Evolutionary conservation across 1,140 invertebrate genomes (phyloP).

Genomic region (Drosophila tristis): DNA sequence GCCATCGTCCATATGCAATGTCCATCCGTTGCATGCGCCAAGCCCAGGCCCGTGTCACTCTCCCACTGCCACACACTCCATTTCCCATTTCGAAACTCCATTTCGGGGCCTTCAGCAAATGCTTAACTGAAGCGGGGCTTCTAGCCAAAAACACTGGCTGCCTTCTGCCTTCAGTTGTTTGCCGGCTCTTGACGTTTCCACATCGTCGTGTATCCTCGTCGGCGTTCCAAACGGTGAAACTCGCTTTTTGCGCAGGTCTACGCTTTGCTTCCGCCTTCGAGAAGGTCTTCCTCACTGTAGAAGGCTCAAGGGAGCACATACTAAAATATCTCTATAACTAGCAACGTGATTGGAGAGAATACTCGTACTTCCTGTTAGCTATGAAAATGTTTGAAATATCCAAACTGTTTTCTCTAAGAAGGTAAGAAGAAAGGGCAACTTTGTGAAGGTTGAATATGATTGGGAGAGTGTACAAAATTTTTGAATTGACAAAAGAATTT

Average conservation of each 20-base stretch:
- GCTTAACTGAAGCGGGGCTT: conserved; percentile 7
- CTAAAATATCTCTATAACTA: conserved; percentile 24
- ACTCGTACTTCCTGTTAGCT: conserved; percentile 9
- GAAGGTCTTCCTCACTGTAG: not conserved
- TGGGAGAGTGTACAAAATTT: too few species aligned
- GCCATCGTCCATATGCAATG: conserved; percentile 67
- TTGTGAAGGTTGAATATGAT: too few species aligned
- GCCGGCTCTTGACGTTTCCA: conserved; percentile 67
- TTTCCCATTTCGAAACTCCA: conserved; percentile 26
- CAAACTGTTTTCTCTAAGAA: conserved; percentile 75
- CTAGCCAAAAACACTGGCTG: conserved; percentile 20
- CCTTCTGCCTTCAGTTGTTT: conserved; percentile 54
- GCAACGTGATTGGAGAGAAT: conserved; percentile 10
- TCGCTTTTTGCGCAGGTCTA: conserved; percentile 18
- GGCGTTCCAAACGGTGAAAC: conserved; percentile 6
- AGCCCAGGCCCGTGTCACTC: too few species aligned
- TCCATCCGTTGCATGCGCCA: conserved; percentile 44
- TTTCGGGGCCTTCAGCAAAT: conserved; percentile 11
- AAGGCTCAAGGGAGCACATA: conserved; percentile 12
- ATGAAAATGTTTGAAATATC: conserved; percentile 83
- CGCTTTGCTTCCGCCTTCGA: conserved; percentile 17
- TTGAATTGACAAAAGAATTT: too few species aligned
- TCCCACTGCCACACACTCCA: not conserved
- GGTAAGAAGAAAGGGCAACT: conserved; percentile 61
- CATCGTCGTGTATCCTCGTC: conserved; percentile 41